phyloP scores from a whole-genome alignment of 1,140 invertebrate species.

The Xylocopa sonorina region DNA sequence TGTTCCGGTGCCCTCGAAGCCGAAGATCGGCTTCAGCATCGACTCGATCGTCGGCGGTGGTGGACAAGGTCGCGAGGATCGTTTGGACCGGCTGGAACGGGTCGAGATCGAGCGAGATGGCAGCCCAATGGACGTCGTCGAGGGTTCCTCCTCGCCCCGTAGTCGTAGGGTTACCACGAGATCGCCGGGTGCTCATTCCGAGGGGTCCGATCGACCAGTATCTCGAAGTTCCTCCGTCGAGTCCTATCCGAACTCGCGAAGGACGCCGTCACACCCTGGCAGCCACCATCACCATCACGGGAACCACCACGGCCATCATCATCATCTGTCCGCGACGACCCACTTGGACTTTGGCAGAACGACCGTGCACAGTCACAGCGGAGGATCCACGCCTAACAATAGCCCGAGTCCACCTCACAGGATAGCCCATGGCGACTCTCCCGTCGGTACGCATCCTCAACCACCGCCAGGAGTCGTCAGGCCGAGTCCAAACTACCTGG shows the following conservation, averaged over 20 bases:
- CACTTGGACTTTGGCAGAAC: slow-evolving; percentile 69
- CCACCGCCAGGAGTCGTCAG: slow-evolving; percentile 79
- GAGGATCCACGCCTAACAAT: slow-evolving; percentile 83
- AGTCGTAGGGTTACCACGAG: slow-evolving; percentile 62
- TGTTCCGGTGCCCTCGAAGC: slow-evolving; percentile 91
- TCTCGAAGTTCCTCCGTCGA: slow-evolving; percentile 78
- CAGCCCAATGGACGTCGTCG: slow-evolving; percentile 75
- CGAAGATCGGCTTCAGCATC: slow-evolving; percentile 96
- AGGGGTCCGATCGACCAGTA: slow-evolving; percentile 75
- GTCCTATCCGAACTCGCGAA: slow-evolving; percentile 73
- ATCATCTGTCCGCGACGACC: slow-evolving; percentile 57
- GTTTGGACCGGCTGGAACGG: slow-evolving; percentile 69
- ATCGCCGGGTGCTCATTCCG: slow-evolving; percentile 78
- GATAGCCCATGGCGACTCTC: slow-evolving; percentile 83
- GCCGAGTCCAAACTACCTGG: slow-evolving; percentile 86
- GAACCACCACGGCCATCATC: slow-evolving; percentile 63
- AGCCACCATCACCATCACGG: slow-evolving; percentile 60
- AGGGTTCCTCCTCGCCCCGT: slow-evolving; percentile 79
- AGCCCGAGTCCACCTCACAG: slow-evolving; percentile 85
- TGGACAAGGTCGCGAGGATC: slow-evolving; percentile 67
- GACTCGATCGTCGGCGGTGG: slow-evolving; percentile 94
- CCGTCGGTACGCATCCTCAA: slow-evolving; percentile 70
- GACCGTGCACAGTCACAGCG: slow-evolving; percentile 76
- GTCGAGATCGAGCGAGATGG: slow-evolving; percentile 75
- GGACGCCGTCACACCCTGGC: slow-evolving; percentile 63